A percentile compares a stretch with the other conserved stretches of the same genome.
phyloP scores from a whole-genome alignment of 1,140 invertebrate genomes.

The Drosophila nasuta region DNA sequence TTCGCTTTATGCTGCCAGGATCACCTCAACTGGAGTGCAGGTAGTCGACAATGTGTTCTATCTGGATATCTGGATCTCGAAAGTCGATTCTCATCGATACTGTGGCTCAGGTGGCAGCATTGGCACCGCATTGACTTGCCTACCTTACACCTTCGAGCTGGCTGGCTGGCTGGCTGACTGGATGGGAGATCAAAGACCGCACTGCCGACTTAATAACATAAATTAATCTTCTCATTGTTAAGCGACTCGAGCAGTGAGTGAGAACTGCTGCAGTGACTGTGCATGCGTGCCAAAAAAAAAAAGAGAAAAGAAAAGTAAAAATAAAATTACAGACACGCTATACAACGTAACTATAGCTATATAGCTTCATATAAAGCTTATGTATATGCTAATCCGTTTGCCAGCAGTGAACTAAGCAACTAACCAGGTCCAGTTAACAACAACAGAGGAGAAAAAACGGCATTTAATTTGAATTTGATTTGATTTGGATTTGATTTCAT shows the following conservation, averaged over 20 bases:
- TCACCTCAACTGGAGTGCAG: conserved; percentile 20
- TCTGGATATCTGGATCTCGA: conserved; percentile 19
- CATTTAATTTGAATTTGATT: conserved; percentile 48
- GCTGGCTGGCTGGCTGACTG: background rate
- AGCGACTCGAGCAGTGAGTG: conserved; percentile 24
- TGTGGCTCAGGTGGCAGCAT: conserved; percentile 69
- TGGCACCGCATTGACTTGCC: conserved; percentile 83
- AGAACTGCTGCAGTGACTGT: conserved; percentile 23
- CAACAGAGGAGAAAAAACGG: conserved; percentile 21
- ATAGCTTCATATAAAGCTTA: conserved; percentile 13
- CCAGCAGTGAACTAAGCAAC: conserved; percentile 12
- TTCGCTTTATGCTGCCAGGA: conserved; percentile 1
- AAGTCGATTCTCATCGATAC: conserved; percentile 53
- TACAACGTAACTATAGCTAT: conserved; percentile 53
- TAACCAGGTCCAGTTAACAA: conserved; percentile 76
- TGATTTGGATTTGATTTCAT: conserved; percentile 69
- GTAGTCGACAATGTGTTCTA: conserved; percentile 28
- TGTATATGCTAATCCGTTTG: conserved; percentile 23
- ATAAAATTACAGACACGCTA: conserved; percentile 20
- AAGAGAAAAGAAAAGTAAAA: conserved; percentile 39
- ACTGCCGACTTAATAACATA: conserved; percentile 84
- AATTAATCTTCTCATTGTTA: conserved; percentile 84
- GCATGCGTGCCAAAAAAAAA: conserved; percentile 75
- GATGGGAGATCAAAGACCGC: conserved; percentile 71
- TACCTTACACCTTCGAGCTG: conserved; percentile 76